Evolutionary conservation across 2,888 invertebrate genomes (phyloP), one percentile per base, ranked within the genome.

Genomic region (Drosophila mulleri): DNA sequence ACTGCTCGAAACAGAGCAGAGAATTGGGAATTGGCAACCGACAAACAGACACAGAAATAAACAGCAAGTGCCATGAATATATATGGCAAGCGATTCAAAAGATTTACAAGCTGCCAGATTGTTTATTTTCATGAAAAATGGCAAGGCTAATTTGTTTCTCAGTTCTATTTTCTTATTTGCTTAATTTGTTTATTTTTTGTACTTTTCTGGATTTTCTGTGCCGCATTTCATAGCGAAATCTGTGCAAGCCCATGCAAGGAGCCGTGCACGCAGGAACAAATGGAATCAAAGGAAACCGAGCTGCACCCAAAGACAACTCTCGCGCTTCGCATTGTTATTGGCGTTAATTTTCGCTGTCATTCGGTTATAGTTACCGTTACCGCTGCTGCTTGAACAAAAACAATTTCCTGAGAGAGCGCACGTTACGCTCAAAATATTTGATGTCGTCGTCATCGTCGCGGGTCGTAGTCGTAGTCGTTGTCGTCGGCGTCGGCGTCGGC

Each of bases 361-460:
- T 61, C 68, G 53, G 62, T 47, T 59, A 26, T 41, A 37, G 32
- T 20, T 45, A 45, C 35, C 20, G 35, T 58, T 58, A n/a, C 41
- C 23, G 60, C 1, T 20, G 26, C 37, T 52, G 61, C 63, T 68
- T 56, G 59, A 78, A 66, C 76, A 70, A 74, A 67, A 84, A 73
- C 80, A 84, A 84, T 88, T 88, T 75, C 67, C 80, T 75, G 75
- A 89, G 88, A 79, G 82, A 80, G 83, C 62, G 60, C 45, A 41
- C 60, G 54, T 45, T 63, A 65, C 63, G 70, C 79, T 81, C 80
- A 59, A 69, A 79, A 65, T 67, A 76, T 72, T 74, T 81, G 78
- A 81, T 63, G 64, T 59, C 81, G 77, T 71, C 71, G 75, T 59
- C 63, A 62, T 78, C 59, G 78, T 64, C 63, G 65, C 39, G 44